Base-by-base conservation (phyloP, 2,888 invertebrate genomes). In the Cremastinae sp. region DNA sequence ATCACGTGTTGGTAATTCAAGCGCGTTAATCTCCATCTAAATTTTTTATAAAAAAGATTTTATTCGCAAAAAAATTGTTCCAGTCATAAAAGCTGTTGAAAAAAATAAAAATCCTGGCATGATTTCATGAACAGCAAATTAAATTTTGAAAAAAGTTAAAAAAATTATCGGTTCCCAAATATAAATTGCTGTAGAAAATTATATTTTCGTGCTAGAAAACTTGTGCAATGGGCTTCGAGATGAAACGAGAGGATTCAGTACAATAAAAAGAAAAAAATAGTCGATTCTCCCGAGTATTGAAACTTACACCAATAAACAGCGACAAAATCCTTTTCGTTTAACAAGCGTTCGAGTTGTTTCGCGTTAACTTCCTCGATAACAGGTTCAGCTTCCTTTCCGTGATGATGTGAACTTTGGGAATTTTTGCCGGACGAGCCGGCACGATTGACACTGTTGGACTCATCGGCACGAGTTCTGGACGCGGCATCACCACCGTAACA, bases 281-380 rank as follows among this genome's bases (percentile, higher is more conserved):
- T 28, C 2, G 5, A 5, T 28, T 28, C 5, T 28, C 1, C 12
- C 2, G 43, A 28, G 16, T 14, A 28, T n/a, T 55, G 28, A 43
- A 58, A 96, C 97, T 97, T 95, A 97, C 97, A 97, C 96, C 97
- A 97, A 92, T 95, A 97, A 91, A 97, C 97, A 90, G 97, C 97
- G 90, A 97, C 96, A 93, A 95, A 96, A 92, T 96, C 96, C 93
- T 96, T 96, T 86, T 96, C 96, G 91, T 94, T 93, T 90, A 97
- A 93, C 87, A 96, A 93, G 90, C 95, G 94, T 90, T 96, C 97
- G 92, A 97, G 93, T 91, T 96, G 96, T 91, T 96, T 97, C 90
- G 96, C 94, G 91, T 95, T 96, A 92, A 97, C 96, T 92, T 97
- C 96, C 92, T 97, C 96, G 92, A 97, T 97, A 91, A 95, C 94